Percentiles rank a stretch among this genome's conserved stretches.
phyloP scores from a whole-genome alignment of 2,797 vertebrate genomes.

The Acestrorhynchus altus region DNA sequence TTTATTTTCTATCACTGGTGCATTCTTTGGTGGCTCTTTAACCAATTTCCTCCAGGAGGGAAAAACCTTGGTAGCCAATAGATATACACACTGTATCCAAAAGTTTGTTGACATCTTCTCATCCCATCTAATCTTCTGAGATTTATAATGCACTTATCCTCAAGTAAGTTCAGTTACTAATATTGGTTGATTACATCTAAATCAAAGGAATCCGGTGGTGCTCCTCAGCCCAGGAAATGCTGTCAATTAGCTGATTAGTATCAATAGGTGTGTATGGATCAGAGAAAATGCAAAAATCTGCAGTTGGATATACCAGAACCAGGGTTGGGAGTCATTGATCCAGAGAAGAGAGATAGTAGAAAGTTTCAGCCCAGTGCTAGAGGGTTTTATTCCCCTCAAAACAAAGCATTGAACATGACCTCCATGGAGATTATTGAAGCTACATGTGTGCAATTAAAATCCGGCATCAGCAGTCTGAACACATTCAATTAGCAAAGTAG shows the following conservation, averaged over 20 bases:
- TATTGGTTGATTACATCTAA: background rate
- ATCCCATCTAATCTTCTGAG: background rate
- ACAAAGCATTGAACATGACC: background rate
- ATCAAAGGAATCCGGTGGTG: background rate
- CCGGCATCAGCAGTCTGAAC: too few species aligned
- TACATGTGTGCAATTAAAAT: too few species aligned
- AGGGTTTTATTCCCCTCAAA: background rate
- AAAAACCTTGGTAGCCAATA: background rate
- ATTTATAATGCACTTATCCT: too few species aligned
- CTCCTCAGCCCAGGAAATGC: background rate
- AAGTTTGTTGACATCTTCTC: background rate
- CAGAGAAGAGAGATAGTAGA: background rate
- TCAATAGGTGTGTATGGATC: too few species aligned
- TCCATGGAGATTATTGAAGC: too few species aligned
- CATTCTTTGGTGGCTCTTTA: background rate
- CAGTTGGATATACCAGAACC: too few species aligned
- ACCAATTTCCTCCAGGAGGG: background rate
- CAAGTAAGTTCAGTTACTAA: background rate
- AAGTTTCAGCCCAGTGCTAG: background rate
- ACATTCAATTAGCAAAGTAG: background rate
- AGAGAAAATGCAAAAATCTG: too few species aligned
- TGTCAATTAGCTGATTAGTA: too few species aligned
- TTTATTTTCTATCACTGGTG: slow-evolving; percentile 57
- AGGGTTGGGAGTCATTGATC: background rate
- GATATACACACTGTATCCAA: background rate